These are phyloP conservation scores for Xylophagus ater DNA, from an alignment of 2,888 invertebrate genomes.

Conservation along the genomic window DNA sequence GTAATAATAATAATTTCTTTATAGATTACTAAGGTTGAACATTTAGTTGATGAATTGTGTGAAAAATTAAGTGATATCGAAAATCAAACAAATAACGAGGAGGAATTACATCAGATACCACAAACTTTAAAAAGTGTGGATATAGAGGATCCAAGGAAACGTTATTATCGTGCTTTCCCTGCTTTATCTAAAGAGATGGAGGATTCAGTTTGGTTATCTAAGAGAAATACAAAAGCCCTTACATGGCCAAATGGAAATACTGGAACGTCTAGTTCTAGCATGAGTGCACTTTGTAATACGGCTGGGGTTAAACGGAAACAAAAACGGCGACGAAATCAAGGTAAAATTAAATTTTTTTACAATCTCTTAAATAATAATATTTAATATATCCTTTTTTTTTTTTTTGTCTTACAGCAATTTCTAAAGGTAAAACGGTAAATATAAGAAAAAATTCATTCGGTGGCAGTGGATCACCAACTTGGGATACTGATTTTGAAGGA, in stretches of 20 bases:
- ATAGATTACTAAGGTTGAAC: slow-evolving; percentile 68
- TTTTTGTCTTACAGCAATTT: slow-evolving; percentile 21
- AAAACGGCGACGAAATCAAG: slow-evolving; percentile 31
- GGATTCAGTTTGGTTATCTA: slow-evolving; percentile 25
- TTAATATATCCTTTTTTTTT: background rate
- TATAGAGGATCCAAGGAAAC: slow-evolving; percentile 51
- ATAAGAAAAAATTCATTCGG: slow-evolving; percentile 23
- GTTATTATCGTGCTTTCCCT: slow-evolving; percentile 69
- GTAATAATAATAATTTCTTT: slow-evolving; percentile 17
- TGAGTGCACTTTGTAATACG: slow-evolving; percentile 26
- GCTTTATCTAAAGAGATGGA: slow-evolving; percentile 46
- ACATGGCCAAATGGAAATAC: slow-evolving; percentile 25
- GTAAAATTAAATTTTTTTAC: slow-evolving; percentile 16
- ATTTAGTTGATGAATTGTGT: slow-evolving; percentile 73
- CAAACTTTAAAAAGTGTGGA: slow-evolving; percentile 11
- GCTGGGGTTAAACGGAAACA: slow-evolving; percentile 29
- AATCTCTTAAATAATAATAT: background rate
- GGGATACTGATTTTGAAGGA: slow-evolving; percentile 34
- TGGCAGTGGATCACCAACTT: slow-evolving; percentile 24
- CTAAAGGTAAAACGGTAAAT: slow-evolving; percentile 24
- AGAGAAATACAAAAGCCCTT: slow-evolving; percentile 25
- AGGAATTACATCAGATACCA: slow-evolving; percentile 12
- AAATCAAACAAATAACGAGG: slow-evolving; percentile 23
- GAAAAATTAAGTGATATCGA: slow-evolving; percentile 63
- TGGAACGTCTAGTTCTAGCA: slow-evolving; percentile 19